Evolutionary conservation across 2,888 invertebrate genomes (phyloP).

Genomic region (Netelia fuscicornis): DNA sequence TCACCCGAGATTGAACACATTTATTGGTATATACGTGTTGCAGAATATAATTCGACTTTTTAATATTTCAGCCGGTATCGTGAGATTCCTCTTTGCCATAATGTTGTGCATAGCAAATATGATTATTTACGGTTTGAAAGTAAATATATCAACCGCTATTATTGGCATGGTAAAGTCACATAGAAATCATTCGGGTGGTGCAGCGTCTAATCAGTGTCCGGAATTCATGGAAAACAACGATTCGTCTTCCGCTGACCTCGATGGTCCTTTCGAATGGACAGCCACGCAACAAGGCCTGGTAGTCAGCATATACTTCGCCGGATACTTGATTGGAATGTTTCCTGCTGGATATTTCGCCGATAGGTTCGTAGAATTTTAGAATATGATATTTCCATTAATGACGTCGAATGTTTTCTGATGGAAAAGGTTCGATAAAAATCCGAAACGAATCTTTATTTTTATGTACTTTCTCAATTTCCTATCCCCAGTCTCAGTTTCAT

Average conservation of each 20-base stretch:
- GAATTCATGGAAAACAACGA: conserved; percentile 64
- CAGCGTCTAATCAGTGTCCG: conserved; percentile 73
- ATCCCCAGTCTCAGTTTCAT: background rate
- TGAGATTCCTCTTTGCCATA: conserved; percentile 80
- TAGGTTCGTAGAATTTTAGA: conserved; percentile 75
- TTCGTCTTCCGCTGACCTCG: conserved; percentile 68
- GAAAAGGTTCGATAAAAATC: background rate
- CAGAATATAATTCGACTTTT: background rate
- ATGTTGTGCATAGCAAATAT: conserved; percentile 83
- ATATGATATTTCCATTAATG: background rate
- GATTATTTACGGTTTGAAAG: conserved; percentile 82
- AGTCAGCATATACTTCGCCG: conserved; percentile 82
- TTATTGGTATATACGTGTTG: background rate
- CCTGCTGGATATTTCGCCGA: conserved; percentile 82
- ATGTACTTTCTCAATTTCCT: too few species aligned
- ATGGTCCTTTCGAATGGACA: conserved; percentile 81
- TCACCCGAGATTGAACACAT: too few species aligned
- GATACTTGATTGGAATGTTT: conserved; percentile 82
- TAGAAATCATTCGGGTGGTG: conserved; percentile 36
- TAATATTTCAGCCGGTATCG: conserved; percentile 72
- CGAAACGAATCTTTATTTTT: too few species aligned
- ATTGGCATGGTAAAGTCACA: conserved; percentile 81
- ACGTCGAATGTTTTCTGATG: background rate
- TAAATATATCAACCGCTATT: conserved; percentile 81
- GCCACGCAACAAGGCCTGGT: conserved; percentile 79